These are phyloP conservation scores for Tetragonula clypearis DNA, from an alignment of 1,140 invertebrate genomes.

Conservation along the genomic window DNA sequence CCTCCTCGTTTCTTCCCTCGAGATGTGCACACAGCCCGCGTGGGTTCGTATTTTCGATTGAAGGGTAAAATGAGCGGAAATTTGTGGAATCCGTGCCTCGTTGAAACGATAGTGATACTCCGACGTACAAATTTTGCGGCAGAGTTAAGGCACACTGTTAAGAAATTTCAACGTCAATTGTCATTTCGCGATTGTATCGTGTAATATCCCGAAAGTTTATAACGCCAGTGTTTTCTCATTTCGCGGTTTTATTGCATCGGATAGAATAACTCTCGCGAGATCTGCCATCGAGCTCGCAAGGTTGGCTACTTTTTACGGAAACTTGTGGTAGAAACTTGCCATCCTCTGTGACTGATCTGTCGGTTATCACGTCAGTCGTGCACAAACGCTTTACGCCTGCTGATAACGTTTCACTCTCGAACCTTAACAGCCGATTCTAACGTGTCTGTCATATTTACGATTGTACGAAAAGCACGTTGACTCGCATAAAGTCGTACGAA, in stretches of 20 bases:
- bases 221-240: not conserved
- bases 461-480: constrained; percentile 25
- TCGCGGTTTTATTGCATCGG: not conserved
- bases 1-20: too few species aligned
- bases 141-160: too few species aligned
- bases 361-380: constrained; percentile 37
- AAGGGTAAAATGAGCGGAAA: not conserved
- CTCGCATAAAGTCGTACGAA: constrained; percentile 23
- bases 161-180: not conserved
- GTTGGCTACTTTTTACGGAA: constrained; percentile 13
- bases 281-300: not conserved
- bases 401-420: constrained; percentile 57
- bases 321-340: not conserved
- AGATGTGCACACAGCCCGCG: not conserved
- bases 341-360: not conserved
- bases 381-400: constrained; percentile 53
- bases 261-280: not conserved
- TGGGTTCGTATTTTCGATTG: not conserved
- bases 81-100: too few species aligned
- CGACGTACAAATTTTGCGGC: too few species aligned
- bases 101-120: too few species aligned
- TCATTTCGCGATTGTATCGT: not conserved
- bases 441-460: constrained; percentile 39
- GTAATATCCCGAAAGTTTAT: not conserved
- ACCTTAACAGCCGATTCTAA: constrained; percentile 58